Evolutionary conservation across 2,113 vertebrate species (phyloP), one percentile per base, ranked within the genome.

Genomic region (Colius striatus): DNA sequence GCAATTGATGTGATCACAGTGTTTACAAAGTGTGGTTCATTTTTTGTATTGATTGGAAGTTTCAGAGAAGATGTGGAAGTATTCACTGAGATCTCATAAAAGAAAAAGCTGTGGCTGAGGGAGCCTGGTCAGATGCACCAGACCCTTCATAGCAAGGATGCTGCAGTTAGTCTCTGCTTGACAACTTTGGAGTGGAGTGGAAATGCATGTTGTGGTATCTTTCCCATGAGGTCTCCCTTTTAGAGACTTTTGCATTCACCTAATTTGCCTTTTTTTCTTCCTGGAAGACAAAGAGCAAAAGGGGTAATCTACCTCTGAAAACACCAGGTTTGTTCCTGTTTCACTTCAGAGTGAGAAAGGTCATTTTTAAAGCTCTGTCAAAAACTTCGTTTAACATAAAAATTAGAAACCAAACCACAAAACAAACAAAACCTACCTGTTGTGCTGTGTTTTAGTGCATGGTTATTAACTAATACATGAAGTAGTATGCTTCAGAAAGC

Each of bases 381-480:
- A 50, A 26, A 4, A 8, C 11, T 26, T 32, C 1, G 30, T 68
- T 50, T 15, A 48, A 72, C 76, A 45, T 36, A 16, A 66, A 11
- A 51, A 41, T 12, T 12, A 21, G 68, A 55, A 48, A 0, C 27
- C 0, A 6, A 51, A 13, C 30, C 20, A 11, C 32, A 22, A 32
- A n/a, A 0, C 9, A 18, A 3, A 1, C 2, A 7, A 8, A 8
- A 10, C 2, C 0, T 19, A 45, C 13, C 27, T n/a, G 27, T 20
- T 27, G 1, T 2, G 21, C 30, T 30, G 4, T 23, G 22, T 7
- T 78, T 58, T 13, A n/a, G 50, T 32, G 22, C 2, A 1, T 16
- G 16, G 23, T 23, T 36, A 9, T 45, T 38, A 36, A 17, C 25
- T 15, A 14, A 3, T 54, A 5, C 25, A 3, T 2, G 3, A 6